phyloP scores from a whole-genome alignment of 2,888 invertebrate genomes.

The Xestia rhomboidea region DNA sequence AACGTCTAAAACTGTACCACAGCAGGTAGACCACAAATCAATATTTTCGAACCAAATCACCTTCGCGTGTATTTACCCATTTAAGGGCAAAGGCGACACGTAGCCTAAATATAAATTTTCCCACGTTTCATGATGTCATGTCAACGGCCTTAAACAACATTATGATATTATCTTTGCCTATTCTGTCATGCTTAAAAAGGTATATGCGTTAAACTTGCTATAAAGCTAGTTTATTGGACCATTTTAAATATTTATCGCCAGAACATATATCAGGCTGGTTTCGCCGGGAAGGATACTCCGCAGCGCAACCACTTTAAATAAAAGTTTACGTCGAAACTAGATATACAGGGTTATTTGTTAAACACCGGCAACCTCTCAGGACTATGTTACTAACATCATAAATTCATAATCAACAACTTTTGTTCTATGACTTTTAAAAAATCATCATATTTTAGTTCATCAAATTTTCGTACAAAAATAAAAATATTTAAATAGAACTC shows the following conservation, averaged over 20 bases:
- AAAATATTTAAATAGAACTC: too few relatives aligned
- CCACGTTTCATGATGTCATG: conserved; percentile 70
- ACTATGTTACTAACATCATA: too few relatives aligned
- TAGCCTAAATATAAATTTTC: conserved; percentile 73
- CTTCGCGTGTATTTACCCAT: conserved; percentile 63
- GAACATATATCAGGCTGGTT: too few relatives aligned
- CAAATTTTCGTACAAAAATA: too few relatives aligned
- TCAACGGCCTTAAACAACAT: conserved; percentile 62
- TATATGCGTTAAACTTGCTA: conserved; percentile 2
- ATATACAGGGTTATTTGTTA: too few relatives aligned
- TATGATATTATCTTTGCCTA: conserved; percentile 5
- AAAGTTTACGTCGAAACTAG: too few relatives aligned
- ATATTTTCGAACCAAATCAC: conserved; percentile 53
- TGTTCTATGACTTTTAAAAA: too few relatives aligned
- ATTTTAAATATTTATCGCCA: conserved; percentile 1
- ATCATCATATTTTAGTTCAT: too few relatives aligned
- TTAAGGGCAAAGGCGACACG: conserved; percentile 63
- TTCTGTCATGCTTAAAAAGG: conserved; percentile 1
- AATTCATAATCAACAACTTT: too few relatives aligned
- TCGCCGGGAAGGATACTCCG: too few relatives aligned
- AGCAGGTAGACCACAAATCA: conserved; percentile 48
- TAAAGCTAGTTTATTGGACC: neutral
- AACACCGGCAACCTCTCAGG: too few relatives aligned
- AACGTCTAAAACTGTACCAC: conserved; percentile 17
- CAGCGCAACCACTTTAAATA: too few relatives aligned